phyloP scores from a whole-genome alignment of 1,140 invertebrate genomes.

The Nomia melanderi region DNA sequence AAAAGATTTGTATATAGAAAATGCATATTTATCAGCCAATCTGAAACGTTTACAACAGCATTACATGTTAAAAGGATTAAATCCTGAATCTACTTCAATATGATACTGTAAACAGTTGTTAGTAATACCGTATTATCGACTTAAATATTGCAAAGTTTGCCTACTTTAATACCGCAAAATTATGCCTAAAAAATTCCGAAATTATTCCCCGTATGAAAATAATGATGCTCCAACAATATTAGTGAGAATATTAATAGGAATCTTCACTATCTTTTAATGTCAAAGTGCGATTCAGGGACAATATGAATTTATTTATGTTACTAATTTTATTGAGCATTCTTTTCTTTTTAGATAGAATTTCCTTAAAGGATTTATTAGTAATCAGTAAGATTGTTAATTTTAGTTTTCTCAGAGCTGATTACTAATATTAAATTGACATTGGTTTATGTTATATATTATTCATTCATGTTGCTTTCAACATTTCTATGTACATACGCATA shows the following conservation, averaged over 20 bases:
- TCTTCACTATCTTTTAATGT: constrained; percentile 20
- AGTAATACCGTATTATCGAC: constrained; percentile 3
- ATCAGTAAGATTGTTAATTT: constrained; percentile 11
- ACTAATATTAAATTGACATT: background rate
- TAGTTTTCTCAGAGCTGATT: background rate
- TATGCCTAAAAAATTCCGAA: background rate
- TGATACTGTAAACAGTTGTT: constrained; percentile 62
- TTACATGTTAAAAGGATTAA: constrained; percentile 79
- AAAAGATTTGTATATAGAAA: constrained; percentile 91
- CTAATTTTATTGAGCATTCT: constrained; percentile 2
- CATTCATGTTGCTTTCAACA: background rate
- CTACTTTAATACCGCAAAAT: background rate
- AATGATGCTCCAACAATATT: constrained; percentile 35
- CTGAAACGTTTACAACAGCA: constrained; percentile 85
- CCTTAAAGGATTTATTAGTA: background rate
- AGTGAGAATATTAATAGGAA: constrained; percentile 23
- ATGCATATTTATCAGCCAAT: constrained; percentile 86
- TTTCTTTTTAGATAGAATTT: constrained; percentile 3
- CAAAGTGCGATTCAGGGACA: constrained; percentile 40
- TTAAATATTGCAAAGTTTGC: background rate
- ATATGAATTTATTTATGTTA: constrained; percentile 8
- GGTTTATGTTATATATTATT: background rate
- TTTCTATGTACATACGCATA: background rate
- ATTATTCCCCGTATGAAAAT: background rate
- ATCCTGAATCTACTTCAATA: constrained; percentile 79